These are phyloP conservation scores for Momotus momota DNA, from an alignment of 2,797 vertebrate genomes.

Conservation along the genomic window DNA sequence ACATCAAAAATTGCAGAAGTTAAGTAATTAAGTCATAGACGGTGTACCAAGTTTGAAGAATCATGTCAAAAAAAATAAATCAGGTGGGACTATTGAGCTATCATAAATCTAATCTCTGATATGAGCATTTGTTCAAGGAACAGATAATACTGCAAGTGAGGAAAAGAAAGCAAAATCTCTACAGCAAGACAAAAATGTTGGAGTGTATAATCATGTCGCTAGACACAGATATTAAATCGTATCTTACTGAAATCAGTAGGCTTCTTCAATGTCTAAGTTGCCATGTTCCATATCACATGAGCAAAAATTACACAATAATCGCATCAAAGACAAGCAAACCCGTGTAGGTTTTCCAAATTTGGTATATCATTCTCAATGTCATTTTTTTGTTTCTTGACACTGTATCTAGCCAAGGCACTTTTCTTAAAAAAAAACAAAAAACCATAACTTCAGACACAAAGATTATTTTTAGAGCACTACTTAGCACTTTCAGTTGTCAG, in stretches of 20 bases:
- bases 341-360: not conserved
- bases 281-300: not conserved
- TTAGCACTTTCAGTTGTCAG: not conserved
- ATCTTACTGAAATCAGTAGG: not conserved
- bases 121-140: not conserved
- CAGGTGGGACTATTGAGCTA: not conserved
- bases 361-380: not conserved
- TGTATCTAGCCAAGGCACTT: not conserved
- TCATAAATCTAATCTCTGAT: not conserved
- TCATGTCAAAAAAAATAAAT: not conserved
- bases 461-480: not conserved
- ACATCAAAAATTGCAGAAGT: not conserved
- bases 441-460: not conserved
- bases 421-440: no score
- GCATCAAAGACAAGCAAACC: not conserved
- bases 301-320: not conserved
- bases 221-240: not conserved
- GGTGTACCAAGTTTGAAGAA: not conserved
- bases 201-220: not conserved
- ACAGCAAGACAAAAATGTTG: not conserved
- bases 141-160: not conserved
- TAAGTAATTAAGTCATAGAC: not conserved
- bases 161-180: not conserved
- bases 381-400: not conserved
- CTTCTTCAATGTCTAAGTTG: not conserved